These are phyloP conservation scores for Megalops cyprinoides DNA, from an alignment of 2,797 vertebrate genomes.

Conservation along the genomic window DNA sequence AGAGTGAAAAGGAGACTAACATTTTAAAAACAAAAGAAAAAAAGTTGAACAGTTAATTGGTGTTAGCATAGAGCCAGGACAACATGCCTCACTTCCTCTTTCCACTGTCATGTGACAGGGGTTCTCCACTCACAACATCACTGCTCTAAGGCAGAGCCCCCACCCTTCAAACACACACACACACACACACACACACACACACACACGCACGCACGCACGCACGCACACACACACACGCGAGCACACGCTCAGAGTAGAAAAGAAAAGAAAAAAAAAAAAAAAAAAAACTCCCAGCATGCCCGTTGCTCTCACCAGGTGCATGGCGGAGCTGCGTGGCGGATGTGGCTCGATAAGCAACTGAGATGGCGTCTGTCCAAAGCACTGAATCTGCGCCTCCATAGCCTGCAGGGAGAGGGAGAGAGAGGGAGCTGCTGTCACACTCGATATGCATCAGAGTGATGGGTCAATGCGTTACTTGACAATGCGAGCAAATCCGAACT, in stretches of 20 bases:
- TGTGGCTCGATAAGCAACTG: slow-evolving; percentile 99
- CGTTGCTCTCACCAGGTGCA: slow-evolving; percentile 95
- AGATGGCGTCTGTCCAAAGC: slow-evolving; percentile 98
- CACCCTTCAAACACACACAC: slow-evolving; percentile 38
- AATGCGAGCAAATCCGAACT: slow-evolving; percentile 90
- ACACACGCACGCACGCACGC: slow-evolving; percentile 23
- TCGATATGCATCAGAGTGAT: slow-evolving; percentile 89
- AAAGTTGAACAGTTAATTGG: not conserved
- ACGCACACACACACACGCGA: slow-evolving; percentile 35
- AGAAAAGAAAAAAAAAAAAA: slow-evolving; percentile 13
- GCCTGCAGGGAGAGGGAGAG: slow-evolving; percentile 80
- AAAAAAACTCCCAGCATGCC: slow-evolving; percentile 66
- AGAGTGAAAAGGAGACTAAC: not conserved
- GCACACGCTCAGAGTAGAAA: slow-evolving; percentile 30
- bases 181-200: slow-evolving; percentile 30
- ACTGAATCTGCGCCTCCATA: slow-evolving; percentile 96
- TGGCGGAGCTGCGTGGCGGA: slow-evolving; percentile 98
- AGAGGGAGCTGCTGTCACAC: slow-evolving; percentile 80
- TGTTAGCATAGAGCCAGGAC: not conserved
- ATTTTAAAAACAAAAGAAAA: not conserved
- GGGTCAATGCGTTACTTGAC: slow-evolving; percentile 90
- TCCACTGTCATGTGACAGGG: not conserved
- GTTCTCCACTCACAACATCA: not conserved
- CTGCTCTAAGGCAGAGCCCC: not conserved
- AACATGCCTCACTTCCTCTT: not conserved